Conservation (phyloP, 2,888 invertebrate species). For the Thelaira solivaga region DNA sequence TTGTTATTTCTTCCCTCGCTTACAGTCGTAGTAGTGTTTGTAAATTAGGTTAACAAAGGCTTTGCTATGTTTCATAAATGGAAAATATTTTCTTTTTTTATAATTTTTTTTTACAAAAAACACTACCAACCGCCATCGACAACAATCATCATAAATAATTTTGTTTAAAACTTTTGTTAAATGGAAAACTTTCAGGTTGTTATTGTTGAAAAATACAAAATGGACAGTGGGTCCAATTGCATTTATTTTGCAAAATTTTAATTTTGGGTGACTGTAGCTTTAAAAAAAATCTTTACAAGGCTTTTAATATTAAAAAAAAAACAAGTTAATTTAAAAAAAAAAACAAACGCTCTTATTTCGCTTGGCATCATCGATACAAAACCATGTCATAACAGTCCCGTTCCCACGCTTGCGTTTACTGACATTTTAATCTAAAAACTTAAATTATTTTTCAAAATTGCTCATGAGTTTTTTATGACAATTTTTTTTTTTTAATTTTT, state of each 20-base stretch:
- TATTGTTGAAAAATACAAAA: neutral
- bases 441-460: too few species aligned
- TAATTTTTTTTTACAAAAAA: neutral
- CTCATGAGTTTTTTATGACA: too few species aligned
- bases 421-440: too few species aligned
- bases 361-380: too few species aligned
- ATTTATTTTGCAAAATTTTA: neutral
- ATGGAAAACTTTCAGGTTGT: slow-evolving; percentile 27
- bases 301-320: too few species aligned
- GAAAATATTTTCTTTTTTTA: slow-evolving; percentile 15
- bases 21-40: slow-evolving; percentile 19
- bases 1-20: neutral
- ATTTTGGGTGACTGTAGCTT: too few species aligned
- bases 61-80: slow-evolving; percentile 49
- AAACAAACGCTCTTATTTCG: too few species aligned
- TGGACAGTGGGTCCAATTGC: neutral
- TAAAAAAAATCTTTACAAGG: too few species aligned
- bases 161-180: slow-evolving; percentile 43
- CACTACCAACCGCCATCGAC: neutral
- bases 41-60: slow-evolving; percentile 58
- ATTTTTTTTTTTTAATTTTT: too few species aligned
- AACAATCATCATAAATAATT: slow-evolving; percentile 13
- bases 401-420: too few species aligned
- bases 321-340: too few species aligned
- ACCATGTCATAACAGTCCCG: too few species aligned